A percentile compares a stretch with the other conserved stretches of the same genome.
phyloP scores from a whole-genome alignment of 2,888 invertebrate species.

The Onchidella celtica region DNA sequence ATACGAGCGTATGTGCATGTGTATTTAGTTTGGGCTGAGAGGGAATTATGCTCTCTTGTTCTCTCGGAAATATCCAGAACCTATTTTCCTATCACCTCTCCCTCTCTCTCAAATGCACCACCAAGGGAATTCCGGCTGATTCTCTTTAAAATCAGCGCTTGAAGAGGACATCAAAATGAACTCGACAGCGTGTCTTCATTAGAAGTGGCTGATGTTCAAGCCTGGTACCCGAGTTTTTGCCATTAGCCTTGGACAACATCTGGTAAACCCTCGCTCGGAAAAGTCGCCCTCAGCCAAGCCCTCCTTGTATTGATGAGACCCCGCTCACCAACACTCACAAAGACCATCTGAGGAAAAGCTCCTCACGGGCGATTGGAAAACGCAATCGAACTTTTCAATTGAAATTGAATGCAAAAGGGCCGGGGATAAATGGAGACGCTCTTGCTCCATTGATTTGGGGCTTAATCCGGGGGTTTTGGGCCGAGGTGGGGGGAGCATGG shows the following conservation, averaged over 20 bases:
- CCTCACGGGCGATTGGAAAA: not conserved
- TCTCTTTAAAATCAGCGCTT: no score
- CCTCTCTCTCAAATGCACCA: no score
- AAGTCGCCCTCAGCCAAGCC: no score
- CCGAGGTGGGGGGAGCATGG: not conserved
- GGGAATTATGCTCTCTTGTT: no score
- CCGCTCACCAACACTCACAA: not conserved
- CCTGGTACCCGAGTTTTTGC: not conserved
- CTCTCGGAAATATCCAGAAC: no score
- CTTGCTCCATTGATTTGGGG: conserved; percentile 24
- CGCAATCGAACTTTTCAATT: not conserved
- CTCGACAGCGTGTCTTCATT: not conserved
- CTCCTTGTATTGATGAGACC: not conserved
- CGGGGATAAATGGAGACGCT: not conserved
- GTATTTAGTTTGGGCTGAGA: no score
- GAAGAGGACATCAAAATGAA: no score
- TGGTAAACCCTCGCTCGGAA: no score
- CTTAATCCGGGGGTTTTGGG: conserved; percentile 20
- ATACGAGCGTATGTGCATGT: no score
- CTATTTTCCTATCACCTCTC: no score
- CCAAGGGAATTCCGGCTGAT: no score
- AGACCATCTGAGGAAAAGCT: not conserved
- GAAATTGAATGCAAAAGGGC: conserved; percentile 33
- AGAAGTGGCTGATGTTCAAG: not conserved
- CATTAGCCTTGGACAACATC: no score